phyloP scores from a whole-genome alignment of 1,140 invertebrate genomes.

The Nebria ingens region DNA sequence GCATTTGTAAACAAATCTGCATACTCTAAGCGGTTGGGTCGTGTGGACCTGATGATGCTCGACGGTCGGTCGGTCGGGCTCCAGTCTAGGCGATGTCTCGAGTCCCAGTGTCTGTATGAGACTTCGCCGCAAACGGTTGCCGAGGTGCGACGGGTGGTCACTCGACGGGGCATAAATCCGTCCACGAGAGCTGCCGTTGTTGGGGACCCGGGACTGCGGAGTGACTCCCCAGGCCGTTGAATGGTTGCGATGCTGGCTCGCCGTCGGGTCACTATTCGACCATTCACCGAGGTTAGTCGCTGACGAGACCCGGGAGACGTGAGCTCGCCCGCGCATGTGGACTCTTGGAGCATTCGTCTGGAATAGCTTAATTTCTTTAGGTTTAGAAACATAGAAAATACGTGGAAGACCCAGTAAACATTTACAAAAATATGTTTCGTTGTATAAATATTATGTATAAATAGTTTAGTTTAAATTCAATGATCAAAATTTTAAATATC shows the following conservation, averaged over 20 bases:
- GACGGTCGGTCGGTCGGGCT: background rate
- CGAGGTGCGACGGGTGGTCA: background rate
- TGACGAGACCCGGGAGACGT: background rate
- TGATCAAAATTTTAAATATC: background rate
- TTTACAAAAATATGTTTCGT: too few relatives aligned
- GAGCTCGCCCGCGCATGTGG: conserved; percentile 16
- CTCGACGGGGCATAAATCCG: background rate
- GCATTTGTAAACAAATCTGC: too few relatives aligned
- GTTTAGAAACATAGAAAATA: too few relatives aligned
- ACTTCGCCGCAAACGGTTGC: background rate
- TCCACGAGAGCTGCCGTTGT: background rate
- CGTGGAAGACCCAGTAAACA: too few relatives aligned
- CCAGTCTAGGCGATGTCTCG: background rate
- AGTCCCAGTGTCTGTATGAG: background rate
- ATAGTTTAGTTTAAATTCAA: background rate
- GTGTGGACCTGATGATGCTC: background rate
- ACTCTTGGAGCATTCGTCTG: conserved; percentile 28
- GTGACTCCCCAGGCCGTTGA: conserved; percentile 16
- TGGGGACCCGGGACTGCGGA: background rate
- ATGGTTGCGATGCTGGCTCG: conserved; percentile 30
- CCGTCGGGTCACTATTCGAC: conserved; percentile 18
- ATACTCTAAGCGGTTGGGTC: background rate
- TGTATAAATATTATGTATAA: too few relatives aligned
- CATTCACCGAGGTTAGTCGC: background rate
- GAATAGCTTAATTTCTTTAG: too few relatives aligned